phyloP scores from a whole-genome alignment of 2,113 vertebrate genomes.

The Stictonetta naevosa region DNA sequence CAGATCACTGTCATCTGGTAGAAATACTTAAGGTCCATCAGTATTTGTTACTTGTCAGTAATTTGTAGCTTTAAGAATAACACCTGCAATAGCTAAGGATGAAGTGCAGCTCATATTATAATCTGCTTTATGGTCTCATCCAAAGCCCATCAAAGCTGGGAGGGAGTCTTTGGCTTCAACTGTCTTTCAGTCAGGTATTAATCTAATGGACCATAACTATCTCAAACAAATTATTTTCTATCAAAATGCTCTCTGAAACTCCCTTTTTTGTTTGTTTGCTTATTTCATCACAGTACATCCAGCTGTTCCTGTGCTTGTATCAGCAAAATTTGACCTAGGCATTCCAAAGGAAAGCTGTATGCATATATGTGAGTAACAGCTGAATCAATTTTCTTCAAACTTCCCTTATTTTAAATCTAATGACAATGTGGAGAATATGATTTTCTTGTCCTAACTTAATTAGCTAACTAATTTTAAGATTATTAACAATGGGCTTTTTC shows the following conservation, averaged over 20 bases:
- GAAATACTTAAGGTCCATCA: not conserved
- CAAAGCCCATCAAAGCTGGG: constrained; percentile 5
- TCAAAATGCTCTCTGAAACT: constrained; percentile 22
- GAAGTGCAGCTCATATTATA: not conserved
- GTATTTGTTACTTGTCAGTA: constrained; percentile 11
- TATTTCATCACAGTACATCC: constrained; percentile 60
- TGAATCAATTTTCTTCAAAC: constrained; percentile 60
- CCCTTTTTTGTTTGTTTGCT: not conserved
- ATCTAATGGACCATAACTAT: constrained; percentile 24
- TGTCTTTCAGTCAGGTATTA: constrained; percentile 35
- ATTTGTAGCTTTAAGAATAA: constrained; percentile 21
- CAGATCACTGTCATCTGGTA: not conserved
- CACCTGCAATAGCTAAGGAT: constrained; percentile 19
- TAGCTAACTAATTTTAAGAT: constrained; percentile 41
- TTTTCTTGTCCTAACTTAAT: constrained; percentile 57
- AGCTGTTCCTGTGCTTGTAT: constrained; percentile 52
- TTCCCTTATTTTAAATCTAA: constrained; percentile 48
- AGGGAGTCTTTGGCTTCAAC: constrained; percentile 23
- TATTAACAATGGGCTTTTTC: constrained; percentile 31
- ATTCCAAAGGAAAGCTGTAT: constrained; percentile 52
- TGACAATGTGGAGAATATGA: constrained; percentile 41
- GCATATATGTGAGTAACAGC: constrained; percentile 40
- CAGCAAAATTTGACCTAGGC: constrained; percentile 51
- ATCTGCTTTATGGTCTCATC: not conserved
- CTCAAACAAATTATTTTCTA: constrained; percentile 45